Evolutionary conservation across 2,113 vertebrate species (phyloP).

Genomic region (Tringa solitaria): DNA sequence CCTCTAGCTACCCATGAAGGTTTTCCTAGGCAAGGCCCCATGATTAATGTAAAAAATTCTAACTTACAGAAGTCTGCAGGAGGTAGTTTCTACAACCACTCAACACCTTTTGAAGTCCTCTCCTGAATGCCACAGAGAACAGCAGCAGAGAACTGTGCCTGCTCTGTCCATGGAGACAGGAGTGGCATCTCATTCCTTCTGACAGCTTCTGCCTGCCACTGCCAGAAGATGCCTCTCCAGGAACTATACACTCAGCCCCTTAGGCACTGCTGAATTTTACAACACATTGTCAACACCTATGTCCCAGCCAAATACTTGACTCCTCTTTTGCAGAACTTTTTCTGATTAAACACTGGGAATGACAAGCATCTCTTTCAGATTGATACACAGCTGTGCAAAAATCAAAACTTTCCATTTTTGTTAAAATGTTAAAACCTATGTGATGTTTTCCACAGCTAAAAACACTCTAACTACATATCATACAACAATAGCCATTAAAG

Average conservation of each 20-base stretch:
- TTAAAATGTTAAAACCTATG: background rate
- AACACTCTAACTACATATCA: background rate
- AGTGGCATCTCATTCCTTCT: background rate
- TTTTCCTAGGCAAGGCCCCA: background rate
- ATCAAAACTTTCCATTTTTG: background rate
- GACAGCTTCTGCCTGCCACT: background rate
- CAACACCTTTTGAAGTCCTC: background rate
- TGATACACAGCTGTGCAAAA: background rate
- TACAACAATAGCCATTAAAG: background rate
- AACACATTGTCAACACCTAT: slow-evolving; percentile 19
- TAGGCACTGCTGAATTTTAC: background rate
- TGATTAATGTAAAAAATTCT: background rate
- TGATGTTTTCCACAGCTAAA: background rate
- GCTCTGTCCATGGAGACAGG: background rate
- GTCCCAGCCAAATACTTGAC: slow-evolving; percentile 2
- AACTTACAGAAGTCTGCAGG: background rate
- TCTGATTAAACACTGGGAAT: background rate
- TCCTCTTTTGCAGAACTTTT: background rate
- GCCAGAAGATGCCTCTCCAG: background rate
- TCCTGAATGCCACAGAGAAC: background rate
- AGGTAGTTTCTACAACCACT: background rate
- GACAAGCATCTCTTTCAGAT: background rate
- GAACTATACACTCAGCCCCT: background rate
- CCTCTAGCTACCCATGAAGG: background rate
- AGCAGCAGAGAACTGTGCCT: background rate